Conservation (phyloP, 2,113 vertebrate genomes). For the Sus scrofa region DNA sequence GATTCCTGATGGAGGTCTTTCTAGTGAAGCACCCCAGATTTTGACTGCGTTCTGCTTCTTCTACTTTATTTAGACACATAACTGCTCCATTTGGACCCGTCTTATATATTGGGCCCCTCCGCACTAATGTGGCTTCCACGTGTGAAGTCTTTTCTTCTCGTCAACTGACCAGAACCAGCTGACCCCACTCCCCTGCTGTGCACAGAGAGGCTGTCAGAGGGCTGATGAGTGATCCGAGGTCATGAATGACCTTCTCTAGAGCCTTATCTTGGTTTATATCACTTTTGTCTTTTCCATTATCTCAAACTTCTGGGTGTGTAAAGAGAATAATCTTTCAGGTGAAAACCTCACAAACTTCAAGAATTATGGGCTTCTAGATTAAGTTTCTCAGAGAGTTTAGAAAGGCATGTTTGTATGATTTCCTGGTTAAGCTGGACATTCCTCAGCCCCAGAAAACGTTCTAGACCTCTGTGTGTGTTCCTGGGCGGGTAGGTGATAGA, state of each 20-base stretch:
- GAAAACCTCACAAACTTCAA: neutral
- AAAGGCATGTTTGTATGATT: constrained; percentile 2
- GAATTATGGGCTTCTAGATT: neutral
- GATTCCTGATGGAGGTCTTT: neutral
- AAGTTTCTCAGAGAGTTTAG: neutral
- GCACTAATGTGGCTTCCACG: neutral
- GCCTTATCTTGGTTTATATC: neutral
- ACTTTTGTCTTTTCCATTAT: neutral
- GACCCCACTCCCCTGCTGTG: neutral
- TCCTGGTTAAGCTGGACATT: constrained; percentile 15
- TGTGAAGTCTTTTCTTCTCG: neutral
- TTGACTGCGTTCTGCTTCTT: neutral
- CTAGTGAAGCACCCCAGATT: neutral
- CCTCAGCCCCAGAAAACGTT: neutral
- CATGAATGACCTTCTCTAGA: neutral
- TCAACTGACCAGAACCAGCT: no score
- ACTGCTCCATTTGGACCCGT: neutral
- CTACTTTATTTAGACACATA: neutral
- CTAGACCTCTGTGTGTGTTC: neutral
- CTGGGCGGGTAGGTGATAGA: neutral
- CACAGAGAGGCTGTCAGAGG: neutral
- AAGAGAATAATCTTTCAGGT: neutral
- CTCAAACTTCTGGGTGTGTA: neutral
- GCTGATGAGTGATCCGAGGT: neutral
- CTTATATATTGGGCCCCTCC: neutral